A percentile compares a stretch with the other conserved stretches of the same genome.
Conservation (phyloP, 2,797 vertebrate species). For the Echiichthys vipera region DNA sequence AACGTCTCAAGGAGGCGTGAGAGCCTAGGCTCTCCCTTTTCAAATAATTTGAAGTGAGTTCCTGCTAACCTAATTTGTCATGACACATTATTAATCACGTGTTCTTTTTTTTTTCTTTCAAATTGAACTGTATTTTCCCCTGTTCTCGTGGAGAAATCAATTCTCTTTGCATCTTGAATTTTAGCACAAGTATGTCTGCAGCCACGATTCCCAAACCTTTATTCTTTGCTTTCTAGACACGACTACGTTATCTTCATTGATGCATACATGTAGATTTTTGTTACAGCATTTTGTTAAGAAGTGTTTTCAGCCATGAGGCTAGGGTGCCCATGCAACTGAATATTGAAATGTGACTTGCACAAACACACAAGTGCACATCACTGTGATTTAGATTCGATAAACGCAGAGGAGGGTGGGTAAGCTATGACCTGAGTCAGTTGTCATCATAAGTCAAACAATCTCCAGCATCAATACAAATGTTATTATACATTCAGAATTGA, state of each 20-base stretch:
- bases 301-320: background rate
- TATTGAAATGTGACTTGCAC: conserved; percentile 21
- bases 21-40: conserved; percentile 19
- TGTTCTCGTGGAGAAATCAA: conserved; percentile 28
- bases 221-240: background rate
- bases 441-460: conserved; percentile 52
- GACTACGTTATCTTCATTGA: conserved; percentile 6
- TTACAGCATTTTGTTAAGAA: background rate
- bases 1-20: conserved; percentile 11
- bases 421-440: conserved; percentile 51
- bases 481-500: conserved; percentile 36
- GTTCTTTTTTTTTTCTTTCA: conserved; percentile 3
- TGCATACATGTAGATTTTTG: conserved; percentile 7
- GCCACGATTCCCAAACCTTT: conserved; percentile 22
- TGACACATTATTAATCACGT: conserved; percentile 26
- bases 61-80: conserved; percentile 34
- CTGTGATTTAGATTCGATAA: conserved; percentile 32
- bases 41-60: conserved; percentile 21
- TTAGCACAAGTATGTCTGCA: background rate
- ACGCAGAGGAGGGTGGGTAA: conserved; percentile 16
- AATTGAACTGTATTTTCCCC: background rate
- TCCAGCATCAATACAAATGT: conserved; percentile 27
- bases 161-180: conserved; percentile 36
- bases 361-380: conserved; percentile 26
- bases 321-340: conserved; percentile 1